These are phyloP conservation scores for Oryzias celebensis DNA, from an alignment of 2,113 vertebrate species.

Conservation along the genomic window DNA sequence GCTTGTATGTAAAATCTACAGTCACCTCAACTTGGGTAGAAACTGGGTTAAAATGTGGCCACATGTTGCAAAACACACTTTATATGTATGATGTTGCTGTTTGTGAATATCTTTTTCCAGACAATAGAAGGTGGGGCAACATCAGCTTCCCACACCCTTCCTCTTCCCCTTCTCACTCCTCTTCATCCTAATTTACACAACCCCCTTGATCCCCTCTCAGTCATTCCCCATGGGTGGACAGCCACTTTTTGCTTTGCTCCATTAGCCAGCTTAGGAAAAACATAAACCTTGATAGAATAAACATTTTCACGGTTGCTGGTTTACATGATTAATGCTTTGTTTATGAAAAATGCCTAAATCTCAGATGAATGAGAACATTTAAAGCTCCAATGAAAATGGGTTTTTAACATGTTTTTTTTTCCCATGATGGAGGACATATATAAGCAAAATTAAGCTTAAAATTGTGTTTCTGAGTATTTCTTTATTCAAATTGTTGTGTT, in stretches of 20 bases:
- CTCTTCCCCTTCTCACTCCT: conserved; percentile 34
- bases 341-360: not conserved
- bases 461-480: no score
- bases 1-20: conserved; percentile 10
- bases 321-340: conserved; percentile 24
- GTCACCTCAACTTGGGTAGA: not conserved
- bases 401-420: no score
- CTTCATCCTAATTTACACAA: conserved; percentile 54
- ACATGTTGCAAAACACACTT: conserved; percentile 16
- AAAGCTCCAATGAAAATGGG: no score
- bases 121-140: conserved; percentile 60
- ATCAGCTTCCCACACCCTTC: conserved; percentile 56
- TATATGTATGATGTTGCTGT: conserved; percentile 37
- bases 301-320: conserved; percentile 18
- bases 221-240: conserved; percentile 48
- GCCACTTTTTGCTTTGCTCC: conserved; percentile 63
- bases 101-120: conserved; percentile 39
- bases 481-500: no score
- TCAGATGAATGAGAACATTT: no score
- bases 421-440: no score
- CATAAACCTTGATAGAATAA: conserved; percentile 44
- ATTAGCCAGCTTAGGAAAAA: conserved; percentile 48
- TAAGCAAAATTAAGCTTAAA: no score
- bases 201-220: conserved; percentile 48
- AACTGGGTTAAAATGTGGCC: conserved; percentile 13